Evolutionary conservation across 2,797 vertebrate genomes (phyloP).

Genomic region (Sphaeramia orbicularis): DNA sequence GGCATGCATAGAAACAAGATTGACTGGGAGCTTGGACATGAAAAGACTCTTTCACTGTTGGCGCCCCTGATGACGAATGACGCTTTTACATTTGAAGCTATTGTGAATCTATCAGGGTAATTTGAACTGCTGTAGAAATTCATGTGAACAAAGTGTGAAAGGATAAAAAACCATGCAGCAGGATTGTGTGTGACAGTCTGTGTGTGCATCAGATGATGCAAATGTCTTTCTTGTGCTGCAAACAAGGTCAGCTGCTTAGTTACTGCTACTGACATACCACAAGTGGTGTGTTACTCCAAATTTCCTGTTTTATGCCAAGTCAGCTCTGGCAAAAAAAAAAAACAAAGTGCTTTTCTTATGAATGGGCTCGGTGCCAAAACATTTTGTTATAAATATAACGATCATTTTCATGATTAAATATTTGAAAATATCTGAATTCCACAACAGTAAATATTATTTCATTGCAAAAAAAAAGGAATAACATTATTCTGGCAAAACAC

Average conservation of each 20-base stretch:
- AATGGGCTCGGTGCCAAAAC: too few species aligned
- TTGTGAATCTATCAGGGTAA: constrained; percentile 54
- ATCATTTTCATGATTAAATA: too few species aligned
- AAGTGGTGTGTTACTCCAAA: constrained; percentile 53
- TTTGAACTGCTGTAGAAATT: constrained; percentile 43
- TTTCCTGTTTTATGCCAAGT: constrained; percentile 59
- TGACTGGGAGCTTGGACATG: constrained; percentile 64
- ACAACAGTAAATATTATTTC: too few species aligned
- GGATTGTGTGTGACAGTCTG: constrained; percentile 14
- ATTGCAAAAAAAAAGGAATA: too few species aligned
- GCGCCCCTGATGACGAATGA: constrained; percentile 54
- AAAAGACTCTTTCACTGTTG: constrained; percentile 61
- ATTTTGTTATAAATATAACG: too few species aligned
- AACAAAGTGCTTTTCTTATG: neutral
- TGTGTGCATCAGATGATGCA: constrained; percentile 51
- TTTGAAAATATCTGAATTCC: too few species aligned
- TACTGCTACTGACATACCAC: constrained; percentile 64
- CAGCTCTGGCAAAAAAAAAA: constrained; percentile 29
- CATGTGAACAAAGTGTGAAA: constrained; percentile 13
- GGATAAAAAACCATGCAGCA: constrained; percentile 11
- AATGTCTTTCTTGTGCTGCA: constrained; percentile 44
- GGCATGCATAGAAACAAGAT: constrained; percentile 55
- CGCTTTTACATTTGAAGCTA: constrained; percentile 36
- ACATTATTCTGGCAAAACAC: too few species aligned
- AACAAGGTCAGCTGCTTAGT: constrained; percentile 56